Conservation (phyloP, 2,888 invertebrate genomes). For the Brachyopa scutellaris region DNA sequence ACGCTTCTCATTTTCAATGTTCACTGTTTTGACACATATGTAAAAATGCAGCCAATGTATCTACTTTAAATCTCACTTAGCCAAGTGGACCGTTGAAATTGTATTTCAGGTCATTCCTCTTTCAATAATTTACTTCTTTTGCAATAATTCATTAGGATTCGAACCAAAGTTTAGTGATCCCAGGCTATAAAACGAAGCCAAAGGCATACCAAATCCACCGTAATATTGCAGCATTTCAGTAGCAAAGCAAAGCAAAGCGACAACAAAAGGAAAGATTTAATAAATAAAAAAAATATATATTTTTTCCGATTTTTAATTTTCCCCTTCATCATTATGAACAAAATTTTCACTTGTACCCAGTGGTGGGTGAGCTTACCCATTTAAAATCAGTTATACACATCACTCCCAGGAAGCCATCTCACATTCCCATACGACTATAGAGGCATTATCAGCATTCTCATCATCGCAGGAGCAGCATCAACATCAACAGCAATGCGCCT, state of each 20-base stretch:
- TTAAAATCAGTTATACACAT: conserved; percentile 51
- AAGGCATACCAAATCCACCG: not conserved
- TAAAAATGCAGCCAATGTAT: too few species aligned
- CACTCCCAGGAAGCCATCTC: conserved; percentile 10
- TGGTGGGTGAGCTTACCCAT: conserved; percentile 38
- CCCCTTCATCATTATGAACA: conserved; percentile 50
- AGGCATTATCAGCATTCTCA: conserved; percentile 59
- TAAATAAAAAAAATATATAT: conserved; percentile 3
- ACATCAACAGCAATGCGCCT: conserved; percentile 51
- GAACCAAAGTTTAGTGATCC: conserved; percentile 19
- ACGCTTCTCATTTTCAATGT: conserved; percentile 74
- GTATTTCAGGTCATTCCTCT: too few species aligned
- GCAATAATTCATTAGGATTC: too few species aligned
- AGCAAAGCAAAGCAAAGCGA: not conserved
- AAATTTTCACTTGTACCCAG: conserved; percentile 43
- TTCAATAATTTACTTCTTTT: too few species aligned
- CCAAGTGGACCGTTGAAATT: too few species aligned
- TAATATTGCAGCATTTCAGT: too few species aligned
- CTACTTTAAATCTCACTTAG: too few species aligned
- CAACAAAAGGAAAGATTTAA: conserved; percentile 7
- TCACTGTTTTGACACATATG: conserved; percentile 62
- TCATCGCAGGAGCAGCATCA: conserved; percentile 35
- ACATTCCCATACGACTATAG: conserved; percentile 38
- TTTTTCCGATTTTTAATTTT: conserved; percentile 68
- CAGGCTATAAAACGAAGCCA: not conserved